Percentiles rank a stretch among this genome's conserved stretches.
Evolutionary conservation across 2,797 vertebrate species (phyloP).

Genomic region (Pipistrellus pipistrellus): DNA sequence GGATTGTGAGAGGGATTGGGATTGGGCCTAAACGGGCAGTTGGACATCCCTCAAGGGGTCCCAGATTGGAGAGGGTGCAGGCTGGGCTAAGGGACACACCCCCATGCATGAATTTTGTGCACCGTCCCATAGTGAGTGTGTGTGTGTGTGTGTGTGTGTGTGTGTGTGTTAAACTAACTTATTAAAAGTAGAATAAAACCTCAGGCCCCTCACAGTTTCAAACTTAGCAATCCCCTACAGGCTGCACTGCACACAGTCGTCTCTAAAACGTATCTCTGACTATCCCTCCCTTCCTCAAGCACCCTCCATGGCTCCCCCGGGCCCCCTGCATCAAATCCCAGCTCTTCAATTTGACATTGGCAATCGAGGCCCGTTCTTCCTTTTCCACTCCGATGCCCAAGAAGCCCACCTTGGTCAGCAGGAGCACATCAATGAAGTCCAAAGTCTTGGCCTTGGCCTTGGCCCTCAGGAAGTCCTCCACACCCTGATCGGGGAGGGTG

Average conservation of each 20-base stretch:
- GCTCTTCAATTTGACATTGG: neutral
- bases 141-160: too few species aligned
- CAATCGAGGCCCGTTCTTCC: neutral
- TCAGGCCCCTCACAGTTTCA: neutral
- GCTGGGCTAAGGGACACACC: too few species aligned
- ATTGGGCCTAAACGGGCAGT: too few species aligned
- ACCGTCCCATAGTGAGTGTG: too few species aligned
- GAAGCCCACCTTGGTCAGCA: conserved; percentile 90
- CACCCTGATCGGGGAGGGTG: conserved; percentile 70
- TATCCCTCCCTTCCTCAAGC: neutral
- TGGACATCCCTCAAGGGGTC: too few species aligned
- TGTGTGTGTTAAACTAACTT: neutral
- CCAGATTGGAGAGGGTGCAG: too few species aligned
- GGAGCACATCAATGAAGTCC: conserved; percentile 94
- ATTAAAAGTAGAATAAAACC: neutral
- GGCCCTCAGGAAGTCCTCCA: conserved; percentile 68
- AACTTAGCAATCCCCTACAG: neutral
- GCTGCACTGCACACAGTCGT: neutral
- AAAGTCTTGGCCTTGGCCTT: conserved; percentile 83
- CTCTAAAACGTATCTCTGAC: neutral
- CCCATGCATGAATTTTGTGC: too few species aligned
- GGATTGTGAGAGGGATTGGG: too few species aligned
- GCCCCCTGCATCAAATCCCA: neutral
- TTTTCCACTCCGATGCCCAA: neutral
- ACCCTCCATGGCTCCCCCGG: neutral